Evolutionary conservation across 1,140 invertebrate genomes (phyloP).

Genomic region (Trichomalopsis sarcophagae): DNA sequence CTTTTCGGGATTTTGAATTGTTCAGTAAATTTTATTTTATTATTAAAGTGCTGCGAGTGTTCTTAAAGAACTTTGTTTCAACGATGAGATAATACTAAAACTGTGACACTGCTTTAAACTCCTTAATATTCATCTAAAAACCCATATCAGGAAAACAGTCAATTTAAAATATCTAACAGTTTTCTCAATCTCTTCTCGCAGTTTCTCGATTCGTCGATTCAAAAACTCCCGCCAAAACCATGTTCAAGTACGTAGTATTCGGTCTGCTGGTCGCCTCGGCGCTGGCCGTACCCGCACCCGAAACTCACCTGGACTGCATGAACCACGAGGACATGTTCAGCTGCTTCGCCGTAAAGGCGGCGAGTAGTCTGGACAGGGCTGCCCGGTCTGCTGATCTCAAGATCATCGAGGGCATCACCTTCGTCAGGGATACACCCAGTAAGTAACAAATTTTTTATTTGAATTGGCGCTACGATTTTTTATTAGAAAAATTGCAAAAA

Average conservation of each 20-base stretch:
- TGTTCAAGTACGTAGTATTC: slow-evolving; percentile 66
- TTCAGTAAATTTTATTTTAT: not conserved
- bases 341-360: slow-evolving; percentile 78
- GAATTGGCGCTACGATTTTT: too few relatives aligned
- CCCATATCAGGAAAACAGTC: too few relatives aligned
- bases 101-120: too few relatives aligned
- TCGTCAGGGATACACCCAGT: slow-evolving; percentile 74
- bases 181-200: not conserved
- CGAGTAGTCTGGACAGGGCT: slow-evolving; percentile 76
- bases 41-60: not conserved
- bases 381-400: slow-evolving; percentile 77
- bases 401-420: slow-evolving; percentile 77
- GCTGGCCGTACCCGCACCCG: slow-evolving; percentile 61
- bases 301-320: slow-evolving; percentile 64
- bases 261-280: slow-evolving; percentile 64
- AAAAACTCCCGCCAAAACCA: slow-evolving; percentile 55
- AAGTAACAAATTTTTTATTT: slow-evolving; percentile 54
- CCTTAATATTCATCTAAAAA: not conserved
- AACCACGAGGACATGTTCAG: slow-evolving; percentile 74
- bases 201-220: not conserved
- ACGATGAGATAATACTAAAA: too few relatives aligned
- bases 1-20: not conserved
- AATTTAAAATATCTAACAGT: not conserved
- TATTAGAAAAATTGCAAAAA: too few relatives aligned
- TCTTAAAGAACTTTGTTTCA: not conserved